phyloP scores from a whole-genome alignment of 2,113 vertebrate species.

The Paraplagusia blochii region DNA sequence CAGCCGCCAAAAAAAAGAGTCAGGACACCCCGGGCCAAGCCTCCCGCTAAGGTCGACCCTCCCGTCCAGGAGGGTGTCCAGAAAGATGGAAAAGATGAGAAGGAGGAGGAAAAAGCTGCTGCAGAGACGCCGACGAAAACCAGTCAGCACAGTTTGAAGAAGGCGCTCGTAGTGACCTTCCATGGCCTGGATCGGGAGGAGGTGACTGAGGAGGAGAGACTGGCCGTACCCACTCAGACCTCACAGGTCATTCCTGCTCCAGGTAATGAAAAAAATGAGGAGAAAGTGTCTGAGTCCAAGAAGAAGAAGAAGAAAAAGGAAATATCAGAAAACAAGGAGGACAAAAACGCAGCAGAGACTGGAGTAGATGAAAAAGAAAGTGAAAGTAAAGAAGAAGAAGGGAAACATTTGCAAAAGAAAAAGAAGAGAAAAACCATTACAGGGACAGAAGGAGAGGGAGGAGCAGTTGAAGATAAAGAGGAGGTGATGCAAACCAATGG shows the following conservation, averaged over 20 bases:
- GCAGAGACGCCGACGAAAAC: constrained; percentile 10
- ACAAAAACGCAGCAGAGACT: not conserved
- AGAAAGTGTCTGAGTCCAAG: constrained; percentile 20
- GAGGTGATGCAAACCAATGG: not conserved
- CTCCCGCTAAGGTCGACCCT: constrained; percentile 5
- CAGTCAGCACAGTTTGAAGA: not conserved
- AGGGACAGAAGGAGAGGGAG: not conserved
- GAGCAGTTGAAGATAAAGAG: not conserved
- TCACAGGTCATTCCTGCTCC: constrained; percentile 8
- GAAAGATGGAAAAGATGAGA: not conserved
- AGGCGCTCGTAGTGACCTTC: not conserved
- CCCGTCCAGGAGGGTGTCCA: not conserved
- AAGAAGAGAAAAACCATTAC: not conserved
- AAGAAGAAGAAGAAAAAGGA: constrained; percentile 49
- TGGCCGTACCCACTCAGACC: not conserved
- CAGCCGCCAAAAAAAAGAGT: constrained; percentile 26
- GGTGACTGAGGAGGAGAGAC: not conserved
- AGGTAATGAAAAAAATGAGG: constrained; percentile 4
- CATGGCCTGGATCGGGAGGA: not conserved
- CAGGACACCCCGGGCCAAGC: constrained; percentile 52
- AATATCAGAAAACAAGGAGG: constrained; percentile 1
- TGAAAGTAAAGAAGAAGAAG: not conserved
- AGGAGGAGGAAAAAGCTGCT: constrained; percentile 3
- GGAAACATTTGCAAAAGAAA: constrained; percentile 2
- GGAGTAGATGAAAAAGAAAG: constrained; percentile 2